Evolutionary conservation across 2,888 invertebrate species (phyloP), one percentile per base, ranked within the genome.

Genomic region (Dolichomitus sp.): DNA sequence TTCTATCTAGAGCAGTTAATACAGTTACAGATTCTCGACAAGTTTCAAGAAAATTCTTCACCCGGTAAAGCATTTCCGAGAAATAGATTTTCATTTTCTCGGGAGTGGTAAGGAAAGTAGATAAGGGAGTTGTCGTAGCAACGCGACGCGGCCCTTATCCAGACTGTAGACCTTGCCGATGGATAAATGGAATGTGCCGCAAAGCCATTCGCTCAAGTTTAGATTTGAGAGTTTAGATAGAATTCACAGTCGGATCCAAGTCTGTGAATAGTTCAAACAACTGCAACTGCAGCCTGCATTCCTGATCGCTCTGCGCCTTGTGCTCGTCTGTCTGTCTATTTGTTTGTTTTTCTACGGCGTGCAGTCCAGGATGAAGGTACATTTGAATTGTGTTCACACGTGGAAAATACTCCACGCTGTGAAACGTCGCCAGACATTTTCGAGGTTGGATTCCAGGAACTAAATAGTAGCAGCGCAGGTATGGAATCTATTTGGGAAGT

Each of bases 81-180:
- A 57, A 48, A 57, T 66, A 59, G 66, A 80, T 61, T 74, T 74
- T 52, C 40, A 61, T 68, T 68, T 52, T 74, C 61, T 40, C 0
- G 45, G 7, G 30, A n/a, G 40, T 27, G 19, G n/a, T 17, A 74
- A 54, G 27, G 17, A 54, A 54, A 27, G 7, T 19, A 65, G 30
- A 74, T 65, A n/a, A 54, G 42, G 33, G 12, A 54, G 14, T 65
- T 50, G 11, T 42, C n/a, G 12, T 19, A 72, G 17, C 7, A 59
- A n/a, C 57, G n/a, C 12, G 33, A 33, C 14, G 17, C 2, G 7
- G 12, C 54, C 42, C 27, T 57, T 42, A 9, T 69, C 11, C 42
- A 27, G n/a, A n/a, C 40, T 57, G 23, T 0, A 40, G 37, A 9
- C 12, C 42, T 12, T 40, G 54, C 42, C 42, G 17, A n/a, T 23